Evolutionary conservation across 2,888 invertebrate species (phyloP).

Genomic region (Pristionchus arcanus): DNA sequence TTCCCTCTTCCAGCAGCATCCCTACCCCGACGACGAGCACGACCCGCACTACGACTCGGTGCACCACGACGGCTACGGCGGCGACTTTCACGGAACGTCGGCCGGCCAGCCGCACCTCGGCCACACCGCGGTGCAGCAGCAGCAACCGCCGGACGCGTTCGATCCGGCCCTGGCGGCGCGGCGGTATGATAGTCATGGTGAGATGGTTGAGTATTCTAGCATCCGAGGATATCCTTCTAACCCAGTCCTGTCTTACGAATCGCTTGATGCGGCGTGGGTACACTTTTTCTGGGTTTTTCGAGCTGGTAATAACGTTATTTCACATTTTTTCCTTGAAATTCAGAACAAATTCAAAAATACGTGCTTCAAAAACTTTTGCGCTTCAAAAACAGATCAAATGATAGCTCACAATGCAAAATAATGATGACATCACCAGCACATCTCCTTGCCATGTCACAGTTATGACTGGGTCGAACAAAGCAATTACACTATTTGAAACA

Average conservation of each 20-base stretch:
- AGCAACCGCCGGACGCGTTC: not conserved
- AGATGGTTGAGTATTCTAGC: not conserved
- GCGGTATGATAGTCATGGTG: slow-evolving; percentile 52
- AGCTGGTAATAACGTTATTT: not conserved
- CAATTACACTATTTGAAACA: too few relatives aligned
- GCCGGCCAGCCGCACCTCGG: not conserved
- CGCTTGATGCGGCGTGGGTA: too few relatives aligned
- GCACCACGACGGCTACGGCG: slow-evolving; percentile 2
- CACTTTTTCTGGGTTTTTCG: too few relatives aligned
- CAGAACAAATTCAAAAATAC: not conserved
- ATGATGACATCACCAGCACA: not conserved
- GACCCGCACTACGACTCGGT: slow-evolving; percentile 34
- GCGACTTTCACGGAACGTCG: not conserved
- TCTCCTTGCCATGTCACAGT: not conserved
- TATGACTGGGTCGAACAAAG: not conserved
- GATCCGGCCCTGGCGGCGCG: slow-evolving; percentile 36
- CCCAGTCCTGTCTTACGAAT: too few relatives aligned
- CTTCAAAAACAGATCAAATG: not conserved
- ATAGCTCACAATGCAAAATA: not conserved
- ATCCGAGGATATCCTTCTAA: too few relatives aligned
- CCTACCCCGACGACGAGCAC: not conserved
- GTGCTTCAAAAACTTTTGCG: not conserved
- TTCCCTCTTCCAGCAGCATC: not conserved
- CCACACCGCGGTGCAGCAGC: not conserved
- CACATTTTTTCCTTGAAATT: not conserved